phyloP scores from a whole-genome alignment of 2,113 vertebrate species.

The Cynopterus brachyotis region DNA sequence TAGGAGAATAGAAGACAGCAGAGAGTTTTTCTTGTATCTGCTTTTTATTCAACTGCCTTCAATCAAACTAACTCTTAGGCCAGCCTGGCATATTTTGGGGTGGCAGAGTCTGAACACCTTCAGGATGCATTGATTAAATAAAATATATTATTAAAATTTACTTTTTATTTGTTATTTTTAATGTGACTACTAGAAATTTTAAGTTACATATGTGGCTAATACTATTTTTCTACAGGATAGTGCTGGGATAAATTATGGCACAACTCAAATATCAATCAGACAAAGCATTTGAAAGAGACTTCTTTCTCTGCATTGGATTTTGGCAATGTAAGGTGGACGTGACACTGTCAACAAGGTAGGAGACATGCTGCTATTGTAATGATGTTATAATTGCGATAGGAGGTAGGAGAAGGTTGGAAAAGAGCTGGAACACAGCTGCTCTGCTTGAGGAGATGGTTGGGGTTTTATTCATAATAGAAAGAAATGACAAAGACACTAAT shows the following conservation, averaged over 20 bases:
- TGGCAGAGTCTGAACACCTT: not conserved
- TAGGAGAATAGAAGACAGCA: not conserved
- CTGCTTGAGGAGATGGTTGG: not conserved
- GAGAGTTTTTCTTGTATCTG: not conserved
- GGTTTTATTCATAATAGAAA: not conserved
- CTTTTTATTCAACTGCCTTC: not conserved
- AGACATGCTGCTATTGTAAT: not conserved
- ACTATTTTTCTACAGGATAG: not conserved
- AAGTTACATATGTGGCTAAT: not conserved
- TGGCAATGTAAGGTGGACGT: not conserved
- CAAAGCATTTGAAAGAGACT: not conserved
- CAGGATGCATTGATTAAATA: not conserved
- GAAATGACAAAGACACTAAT: not conserved
- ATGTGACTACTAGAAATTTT: not conserved
- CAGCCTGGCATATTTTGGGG: not conserved
- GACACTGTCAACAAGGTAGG: not conserved
- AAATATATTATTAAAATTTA: not conserved
- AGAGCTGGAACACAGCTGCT: not conserved
- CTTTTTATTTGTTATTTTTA: not conserved
- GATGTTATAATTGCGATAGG: too few species aligned
- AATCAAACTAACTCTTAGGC: not conserved
- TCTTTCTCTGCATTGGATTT: not conserved
- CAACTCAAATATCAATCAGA: not conserved
- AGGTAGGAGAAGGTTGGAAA: too few species aligned
- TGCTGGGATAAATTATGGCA: not conserved